Evolutionary conservation across 1,140 invertebrate genomes (phyloP).

Genomic region (Microplitis mediator): DNA sequence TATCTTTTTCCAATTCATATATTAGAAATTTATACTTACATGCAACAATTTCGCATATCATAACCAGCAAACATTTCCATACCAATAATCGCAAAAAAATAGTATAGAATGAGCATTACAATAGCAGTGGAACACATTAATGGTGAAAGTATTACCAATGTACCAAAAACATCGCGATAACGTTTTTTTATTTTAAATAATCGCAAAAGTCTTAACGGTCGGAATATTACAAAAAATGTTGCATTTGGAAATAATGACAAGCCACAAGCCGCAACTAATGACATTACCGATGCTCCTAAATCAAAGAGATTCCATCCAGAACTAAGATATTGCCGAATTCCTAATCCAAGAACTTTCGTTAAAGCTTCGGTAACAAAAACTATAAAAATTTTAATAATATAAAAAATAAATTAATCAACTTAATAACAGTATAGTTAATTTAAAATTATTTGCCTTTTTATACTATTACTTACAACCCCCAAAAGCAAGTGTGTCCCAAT

Average conservation of each 20-base stretch:
- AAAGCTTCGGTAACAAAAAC: constrained; percentile 79
- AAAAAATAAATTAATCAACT: constrained; percentile 20
- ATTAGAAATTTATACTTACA: constrained; percentile 65
- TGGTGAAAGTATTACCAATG: constrained; percentile 80
- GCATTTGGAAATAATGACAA: constrained; percentile 71
- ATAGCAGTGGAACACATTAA: constrained; percentile 78
- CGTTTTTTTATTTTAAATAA: constrained; percentile 84
- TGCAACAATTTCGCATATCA: constrained; percentile 83
- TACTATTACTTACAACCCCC: constrained; percentile 66
- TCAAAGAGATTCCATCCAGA: constrained; percentile 91
- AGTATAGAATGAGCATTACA: constrained; percentile 87
- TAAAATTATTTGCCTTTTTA: constrained; percentile 1
- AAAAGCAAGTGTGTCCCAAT: constrained; percentile 78
- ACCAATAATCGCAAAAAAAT: constrained; percentile 89
- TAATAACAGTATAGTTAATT: constrained; percentile 43
- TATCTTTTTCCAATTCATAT: background rate
- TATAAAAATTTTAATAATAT: constrained; percentile 58
- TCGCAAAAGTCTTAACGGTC: constrained; percentile 71
- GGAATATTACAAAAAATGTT: constrained; percentile 76
- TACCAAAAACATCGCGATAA: constrained; percentile 89
- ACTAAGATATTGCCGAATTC: constrained; percentile 73
- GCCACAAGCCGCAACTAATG: constrained; percentile 70
- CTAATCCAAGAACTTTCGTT: constrained; percentile 76
- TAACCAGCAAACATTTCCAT: constrained; percentile 86
- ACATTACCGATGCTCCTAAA: constrained; percentile 73